Conservation (phyloP, 2,888 invertebrate genomes). For the Drosophila merina region DNA sequence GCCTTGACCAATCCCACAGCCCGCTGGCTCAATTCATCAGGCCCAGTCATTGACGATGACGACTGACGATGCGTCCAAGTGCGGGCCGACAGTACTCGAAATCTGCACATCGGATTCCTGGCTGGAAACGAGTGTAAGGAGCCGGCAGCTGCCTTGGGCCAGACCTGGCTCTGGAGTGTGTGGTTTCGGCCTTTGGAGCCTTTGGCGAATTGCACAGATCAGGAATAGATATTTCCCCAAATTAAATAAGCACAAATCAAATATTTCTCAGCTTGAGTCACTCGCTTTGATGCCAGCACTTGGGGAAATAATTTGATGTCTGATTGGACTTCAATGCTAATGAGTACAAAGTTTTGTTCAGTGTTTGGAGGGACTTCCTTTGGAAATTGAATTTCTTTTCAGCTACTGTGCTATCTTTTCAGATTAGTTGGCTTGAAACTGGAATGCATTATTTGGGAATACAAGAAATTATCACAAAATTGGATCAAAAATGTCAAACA, state of each 20-base stretch:
- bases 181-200: conserved; percentile 21
- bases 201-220: conserved; percentile 39
- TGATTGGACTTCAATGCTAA: no score
- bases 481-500: no score
- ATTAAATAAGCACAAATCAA: conserved; percentile 80
- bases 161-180: conserved; percentile 42
- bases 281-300: conserved; percentile 31
- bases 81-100: conserved; percentile 71
- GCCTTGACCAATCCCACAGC: background rate
- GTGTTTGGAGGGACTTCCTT: no score
- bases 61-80: conserved; percentile 51
- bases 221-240: conserved; percentile 58
- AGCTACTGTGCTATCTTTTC: no score
- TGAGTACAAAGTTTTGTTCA: no score
- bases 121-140: background rate
- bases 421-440: no score
- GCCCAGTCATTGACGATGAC: conserved; percentile 38
- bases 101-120: conserved; percentile 48
- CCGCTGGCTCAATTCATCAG: conserved; percentile 59
- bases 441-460: no score
- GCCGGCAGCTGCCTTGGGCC: conserved; percentile 12
- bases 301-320: background rate
- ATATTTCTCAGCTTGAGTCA: conserved; percentile 78
- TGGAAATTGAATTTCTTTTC: no score
- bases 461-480: no score